A percentile compares a stretch with the other conserved stretches of the same genome.
Conservation (phyloP, 2,888 invertebrate genomes). For the Griposia aprilina region DNA sequence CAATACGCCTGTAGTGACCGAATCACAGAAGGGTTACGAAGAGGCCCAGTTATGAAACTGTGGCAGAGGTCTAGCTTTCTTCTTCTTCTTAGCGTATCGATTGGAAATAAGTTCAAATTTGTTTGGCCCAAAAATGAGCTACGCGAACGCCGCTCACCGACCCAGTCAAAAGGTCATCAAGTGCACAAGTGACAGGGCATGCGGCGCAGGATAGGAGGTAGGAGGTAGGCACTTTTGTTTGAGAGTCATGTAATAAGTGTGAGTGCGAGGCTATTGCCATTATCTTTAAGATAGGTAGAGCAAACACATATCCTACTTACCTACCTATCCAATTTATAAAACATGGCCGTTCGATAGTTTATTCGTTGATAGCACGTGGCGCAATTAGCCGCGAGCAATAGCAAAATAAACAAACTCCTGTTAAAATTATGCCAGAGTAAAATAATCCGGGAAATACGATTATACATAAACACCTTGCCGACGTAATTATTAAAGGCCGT, state of each 20-base stretch:
- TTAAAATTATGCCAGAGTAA: conserved; percentile 17
- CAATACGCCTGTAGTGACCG: background rate
- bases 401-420: conserved; percentile 25
- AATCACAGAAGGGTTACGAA: background rate
- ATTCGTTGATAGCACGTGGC: background rate
- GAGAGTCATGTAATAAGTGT: no score
- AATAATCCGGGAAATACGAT: conserved; percentile 16
- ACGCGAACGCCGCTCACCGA: no score
- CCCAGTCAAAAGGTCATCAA: no score
- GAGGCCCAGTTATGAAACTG: background rate
- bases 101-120: no score
- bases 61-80: background rate
- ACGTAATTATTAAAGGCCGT: background rate
- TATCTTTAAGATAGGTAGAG: background rate
- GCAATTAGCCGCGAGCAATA: background rate
- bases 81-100: background rate
- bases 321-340: background rate
- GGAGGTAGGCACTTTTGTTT: no score
- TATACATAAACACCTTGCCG: conserved; percentile 8
- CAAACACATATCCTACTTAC: background rate
- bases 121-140: no score
- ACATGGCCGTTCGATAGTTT: background rate
- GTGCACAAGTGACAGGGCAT: no score
- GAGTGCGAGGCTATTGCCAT: background rate
- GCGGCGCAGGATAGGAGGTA: no score